Conservation (phyloP, 2,113 vertebrate species). For the Danionella cerebrum region DNA sequence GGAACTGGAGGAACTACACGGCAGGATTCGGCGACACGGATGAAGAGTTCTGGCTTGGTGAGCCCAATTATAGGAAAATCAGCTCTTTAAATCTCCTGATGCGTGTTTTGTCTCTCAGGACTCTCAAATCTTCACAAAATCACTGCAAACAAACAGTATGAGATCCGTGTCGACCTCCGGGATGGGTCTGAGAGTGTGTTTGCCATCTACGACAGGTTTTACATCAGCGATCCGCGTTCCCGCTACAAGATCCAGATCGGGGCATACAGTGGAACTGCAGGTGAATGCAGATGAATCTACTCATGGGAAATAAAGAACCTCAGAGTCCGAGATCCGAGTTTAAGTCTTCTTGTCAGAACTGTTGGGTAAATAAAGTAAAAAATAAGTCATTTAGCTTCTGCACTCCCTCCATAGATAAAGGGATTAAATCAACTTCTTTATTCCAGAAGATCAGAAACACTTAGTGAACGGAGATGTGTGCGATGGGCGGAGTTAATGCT, state of each 20-base stretch:
- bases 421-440: too few species aligned
- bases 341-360: too few species aligned
- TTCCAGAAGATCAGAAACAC: too few species aligned
- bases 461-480: too few species aligned
- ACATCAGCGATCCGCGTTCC: constrained; percentile 69
- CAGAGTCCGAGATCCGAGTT: too few species aligned
- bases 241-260: constrained; percentile 81
- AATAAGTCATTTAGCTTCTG: too few species aligned
- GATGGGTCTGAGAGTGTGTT: constrained; percentile 70
- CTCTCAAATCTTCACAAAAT: constrained; percentile 86
- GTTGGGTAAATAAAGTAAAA: too few species aligned
- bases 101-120: constrained; percentile 58
- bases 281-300: constrained; percentile 50
- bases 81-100: too few species aligned
- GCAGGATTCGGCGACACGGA: constrained; percentile 80
- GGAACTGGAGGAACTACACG: constrained; percentile 85
- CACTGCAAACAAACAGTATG: constrained; percentile 78
- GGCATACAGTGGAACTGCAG: constrained; percentile 83
- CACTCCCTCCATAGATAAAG: too few species aligned
- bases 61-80: constrained; percentile 7
- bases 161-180: constrained; percentile 83
- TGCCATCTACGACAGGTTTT: constrained; percentile 79
- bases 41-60: constrained; percentile 94
- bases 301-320: too few species aligned
- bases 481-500: too few species aligned